phyloP scores from a whole-genome alignment of 2,797 vertebrate species.

The Catharus ustulatus region DNA sequence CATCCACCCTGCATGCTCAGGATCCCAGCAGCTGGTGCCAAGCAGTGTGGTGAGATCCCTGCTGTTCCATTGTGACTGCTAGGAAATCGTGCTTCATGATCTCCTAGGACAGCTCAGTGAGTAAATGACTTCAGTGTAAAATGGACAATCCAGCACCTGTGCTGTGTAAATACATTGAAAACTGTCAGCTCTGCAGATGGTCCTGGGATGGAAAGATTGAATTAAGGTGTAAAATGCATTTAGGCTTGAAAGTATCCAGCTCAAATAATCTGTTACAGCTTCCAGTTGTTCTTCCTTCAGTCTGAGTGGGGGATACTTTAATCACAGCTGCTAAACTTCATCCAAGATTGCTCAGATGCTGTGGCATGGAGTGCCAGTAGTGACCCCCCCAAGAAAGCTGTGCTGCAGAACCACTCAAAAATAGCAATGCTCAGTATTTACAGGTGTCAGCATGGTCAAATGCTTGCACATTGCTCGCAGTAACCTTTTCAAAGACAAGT shows the following conservation, averaged over 20 bases:
- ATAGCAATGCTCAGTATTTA: not conserved
- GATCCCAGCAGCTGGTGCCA: not conserved
- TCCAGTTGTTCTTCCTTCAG: not conserved
- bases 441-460: not conserved
- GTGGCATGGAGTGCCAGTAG: not conserved
- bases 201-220: not conserved
- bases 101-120: not conserved
- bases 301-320: not conserved
- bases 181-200: not conserved
- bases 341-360: fast-evolving
- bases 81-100: fast-evolving
- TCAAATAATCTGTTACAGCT: not conserved
- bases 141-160: not conserved
- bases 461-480: not conserved
- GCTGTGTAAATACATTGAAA: not conserved
- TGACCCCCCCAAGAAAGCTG: not conserved
- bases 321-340: not conserved
- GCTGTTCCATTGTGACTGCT: not conserved
- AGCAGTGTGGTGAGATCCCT: not conserved
- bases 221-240: not conserved
- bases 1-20: fast-evolving
- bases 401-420: not conserved
- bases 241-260: not conserved
- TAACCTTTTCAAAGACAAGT: not conserved
- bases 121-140: not conserved